Evolutionary conservation across 2,888 invertebrate genomes (phyloP).

Genomic region (Tuberolachnus salignus): DNA sequence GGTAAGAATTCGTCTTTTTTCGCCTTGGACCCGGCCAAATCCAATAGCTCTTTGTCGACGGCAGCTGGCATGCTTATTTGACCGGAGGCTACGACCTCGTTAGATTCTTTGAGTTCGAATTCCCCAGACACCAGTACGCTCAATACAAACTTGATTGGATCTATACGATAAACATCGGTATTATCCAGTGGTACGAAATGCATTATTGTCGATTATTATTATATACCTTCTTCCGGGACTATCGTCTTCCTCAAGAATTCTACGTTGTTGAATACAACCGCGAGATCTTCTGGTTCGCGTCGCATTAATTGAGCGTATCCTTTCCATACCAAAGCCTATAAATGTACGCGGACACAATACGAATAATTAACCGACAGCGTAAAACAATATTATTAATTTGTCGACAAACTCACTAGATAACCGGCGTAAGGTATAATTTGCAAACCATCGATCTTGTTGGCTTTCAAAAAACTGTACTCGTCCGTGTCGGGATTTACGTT

Average conservation of each 20-base stretch:
- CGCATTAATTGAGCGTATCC: slow-evolving; percentile 52
- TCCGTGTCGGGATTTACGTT: slow-evolving; percentile 78
- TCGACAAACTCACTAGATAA: slow-evolving; percentile 71
- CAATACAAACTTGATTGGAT: slow-evolving; percentile 76
- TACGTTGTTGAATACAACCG: slow-evolving; percentile 56
- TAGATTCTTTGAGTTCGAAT: slow-evolving; percentile 90
- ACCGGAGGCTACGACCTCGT: slow-evolving; percentile 81
- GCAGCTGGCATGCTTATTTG: slow-evolving; percentile 72
- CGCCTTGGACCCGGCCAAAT: slow-evolving; percentile 64
- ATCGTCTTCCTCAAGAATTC: slow-evolving; percentile 49
- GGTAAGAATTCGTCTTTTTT: slow-evolving; percentile 65
- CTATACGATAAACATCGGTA: slow-evolving; percentile 57
- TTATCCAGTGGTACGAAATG: background rate
- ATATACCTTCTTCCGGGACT: slow-evolving; percentile 51
- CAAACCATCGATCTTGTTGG: slow-evolving; percentile 91
- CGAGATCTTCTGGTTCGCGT: slow-evolving; percentile 39
- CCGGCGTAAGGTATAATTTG: slow-evolving; percentile 94
- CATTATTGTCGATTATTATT: background rate
- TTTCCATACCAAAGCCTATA: slow-evolving; percentile 55
- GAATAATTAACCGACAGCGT: too few species aligned
- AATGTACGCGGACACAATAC: background rate
- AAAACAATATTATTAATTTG: background rate
- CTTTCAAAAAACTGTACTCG: slow-evolving; percentile 76
- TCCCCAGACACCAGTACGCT: slow-evolving; percentile 82
- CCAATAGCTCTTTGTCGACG: slow-evolving; percentile 70